Percentiles rank a stretch among this genome's conserved stretches.
Evolutionary conservation across 2,113 vertebrate species (phyloP).

Genomic region (Chamaetylas fuelleborni): DNA sequence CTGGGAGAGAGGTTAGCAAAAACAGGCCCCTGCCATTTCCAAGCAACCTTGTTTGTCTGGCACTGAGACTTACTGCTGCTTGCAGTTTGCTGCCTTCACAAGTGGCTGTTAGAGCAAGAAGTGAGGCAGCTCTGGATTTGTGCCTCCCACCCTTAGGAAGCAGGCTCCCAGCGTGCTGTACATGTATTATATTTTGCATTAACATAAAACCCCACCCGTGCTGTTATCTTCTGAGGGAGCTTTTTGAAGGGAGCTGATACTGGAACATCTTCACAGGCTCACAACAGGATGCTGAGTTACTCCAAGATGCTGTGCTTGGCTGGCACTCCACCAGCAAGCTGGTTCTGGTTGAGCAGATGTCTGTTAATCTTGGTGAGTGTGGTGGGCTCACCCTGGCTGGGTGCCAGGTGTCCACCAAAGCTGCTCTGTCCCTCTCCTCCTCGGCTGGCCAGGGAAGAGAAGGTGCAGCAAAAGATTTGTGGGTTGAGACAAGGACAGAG

Average conservation of each 20-base stretch:
- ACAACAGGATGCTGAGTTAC: not conserved
- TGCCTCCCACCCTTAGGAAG: not conserved
- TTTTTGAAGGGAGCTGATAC: not conserved
- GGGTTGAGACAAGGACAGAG: not conserved
- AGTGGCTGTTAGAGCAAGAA: not conserved
- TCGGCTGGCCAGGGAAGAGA: not conserved
- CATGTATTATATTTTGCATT: not conserved
- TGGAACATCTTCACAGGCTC: not conserved
- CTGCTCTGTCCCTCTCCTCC: not conserved
- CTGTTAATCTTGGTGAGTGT: constrained; percentile 1
- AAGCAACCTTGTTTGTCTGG: not conserved
- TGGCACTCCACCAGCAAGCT: not conserved
- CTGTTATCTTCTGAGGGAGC: not conserved
- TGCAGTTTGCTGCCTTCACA: not conserved
- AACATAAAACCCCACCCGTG: not conserved
- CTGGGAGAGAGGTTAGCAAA: not conserved
- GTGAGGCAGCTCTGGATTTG: not conserved
- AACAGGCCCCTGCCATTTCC: not conserved
- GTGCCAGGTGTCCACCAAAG: not conserved
- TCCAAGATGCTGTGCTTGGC: not conserved
- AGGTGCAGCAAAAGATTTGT: not conserved
- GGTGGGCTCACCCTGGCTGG: not conserved
- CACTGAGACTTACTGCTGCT: not conserved
- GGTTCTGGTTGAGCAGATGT: constrained; percentile 26
- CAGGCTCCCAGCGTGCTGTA: not conserved